These are phyloP conservation scores for Steinernema carpocapsae DNA, from an alignment of 2,888 invertebrate species.

Conservation along the genomic window DNA sequence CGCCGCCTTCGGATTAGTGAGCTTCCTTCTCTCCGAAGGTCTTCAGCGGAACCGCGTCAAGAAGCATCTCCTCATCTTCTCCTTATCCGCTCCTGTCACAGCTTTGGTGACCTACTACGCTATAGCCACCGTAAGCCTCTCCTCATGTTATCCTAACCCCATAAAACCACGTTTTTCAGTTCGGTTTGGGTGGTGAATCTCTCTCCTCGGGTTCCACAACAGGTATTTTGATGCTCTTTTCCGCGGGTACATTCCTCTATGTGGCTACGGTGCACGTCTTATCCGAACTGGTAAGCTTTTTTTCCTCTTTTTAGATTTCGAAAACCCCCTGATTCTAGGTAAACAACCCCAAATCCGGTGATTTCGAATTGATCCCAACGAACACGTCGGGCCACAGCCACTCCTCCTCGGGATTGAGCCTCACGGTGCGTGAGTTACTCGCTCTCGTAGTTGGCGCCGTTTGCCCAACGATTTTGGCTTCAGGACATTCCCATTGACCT, in stretches of 20 bases:
- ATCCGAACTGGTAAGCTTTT: conserved; percentile 78
- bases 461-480: conserved; percentile 84
- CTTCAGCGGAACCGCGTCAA: conserved; percentile 86
- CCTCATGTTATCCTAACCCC: background rate
- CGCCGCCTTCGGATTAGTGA: conserved; percentile 95
- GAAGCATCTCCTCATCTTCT: conserved; percentile 88
- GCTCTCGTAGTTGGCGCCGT: conserved; percentile 85
- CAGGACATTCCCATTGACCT: conserved; percentile 84
- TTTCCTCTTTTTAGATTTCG: too few relatives aligned
- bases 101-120: conserved; percentile 90
- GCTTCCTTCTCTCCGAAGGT: conserved; percentile 93
- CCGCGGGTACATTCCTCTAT: conserved; percentile 96
- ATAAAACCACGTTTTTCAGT: conserved; percentile 77
- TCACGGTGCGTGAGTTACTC: conserved; percentile 81
- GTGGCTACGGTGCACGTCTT: conserved; percentile 98
- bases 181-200: conserved; percentile 81
- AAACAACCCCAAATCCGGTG: conserved; percentile 37
- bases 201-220: conserved; percentile 88
- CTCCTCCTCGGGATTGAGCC: conserved; percentile 70
- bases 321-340: conserved; percentile 8
- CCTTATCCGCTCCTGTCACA: conserved; percentile 86
- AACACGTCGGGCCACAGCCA: conserved; percentile 38
- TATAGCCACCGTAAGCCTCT: conserved; percentile 77
- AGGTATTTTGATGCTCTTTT: conserved; percentile 96
- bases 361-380: conserved; percentile 41